Conservation (phyloP, 2,113 vertebrate genomes). For the Centropus bengalensis region DNA sequence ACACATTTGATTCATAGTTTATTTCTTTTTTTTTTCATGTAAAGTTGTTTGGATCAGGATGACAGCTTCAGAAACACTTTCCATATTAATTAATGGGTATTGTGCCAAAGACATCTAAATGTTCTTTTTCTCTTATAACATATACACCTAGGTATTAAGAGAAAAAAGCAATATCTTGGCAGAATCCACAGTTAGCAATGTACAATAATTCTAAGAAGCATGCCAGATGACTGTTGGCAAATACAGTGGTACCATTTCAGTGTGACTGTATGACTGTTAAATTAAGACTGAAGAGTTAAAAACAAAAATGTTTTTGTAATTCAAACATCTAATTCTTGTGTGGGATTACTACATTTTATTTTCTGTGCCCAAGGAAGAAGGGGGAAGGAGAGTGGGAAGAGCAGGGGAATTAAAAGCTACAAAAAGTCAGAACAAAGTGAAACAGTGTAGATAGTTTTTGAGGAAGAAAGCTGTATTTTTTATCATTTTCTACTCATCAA, state of each 20-base stretch:
- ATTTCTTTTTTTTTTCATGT: neutral
- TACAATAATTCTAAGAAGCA: neutral
- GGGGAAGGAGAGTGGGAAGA: neutral
- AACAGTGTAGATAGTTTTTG: neutral
- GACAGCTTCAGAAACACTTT: neutral
- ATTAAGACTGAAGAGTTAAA: neutral
- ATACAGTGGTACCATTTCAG: neutral
- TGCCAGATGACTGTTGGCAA: neutral
- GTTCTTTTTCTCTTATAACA: neutral
- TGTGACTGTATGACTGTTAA: neutral
- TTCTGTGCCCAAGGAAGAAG: neutral
- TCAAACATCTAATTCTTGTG: rapidly evolving
- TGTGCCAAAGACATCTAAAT: neutral
- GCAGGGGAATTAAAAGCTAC: neutral
- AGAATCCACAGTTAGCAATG: neutral
- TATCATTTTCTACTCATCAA: rapidly evolving
- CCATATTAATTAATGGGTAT: neutral
- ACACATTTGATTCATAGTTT: neutral
- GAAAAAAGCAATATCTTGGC: neutral
- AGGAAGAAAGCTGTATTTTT: neutral
- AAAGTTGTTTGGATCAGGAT: neutral
- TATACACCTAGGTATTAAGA: neutral
- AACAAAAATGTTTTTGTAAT: neutral
- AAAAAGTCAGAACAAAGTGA: neutral
- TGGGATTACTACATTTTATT: neutral